Evolutionary conservation across 2,888 invertebrate species (phyloP).

Genomic region (Cataglyphis albicans): DNA sequence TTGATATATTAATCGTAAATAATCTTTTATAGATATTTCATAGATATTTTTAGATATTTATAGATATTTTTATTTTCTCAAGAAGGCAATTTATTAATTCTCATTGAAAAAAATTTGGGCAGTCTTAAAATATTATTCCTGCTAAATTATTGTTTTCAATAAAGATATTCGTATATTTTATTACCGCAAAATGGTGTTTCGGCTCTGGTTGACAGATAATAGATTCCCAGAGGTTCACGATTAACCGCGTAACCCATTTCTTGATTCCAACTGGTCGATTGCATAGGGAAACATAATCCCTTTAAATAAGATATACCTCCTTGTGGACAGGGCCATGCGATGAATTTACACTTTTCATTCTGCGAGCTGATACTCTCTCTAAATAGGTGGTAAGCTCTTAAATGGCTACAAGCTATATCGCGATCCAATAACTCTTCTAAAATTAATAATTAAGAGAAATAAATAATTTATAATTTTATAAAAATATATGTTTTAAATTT

Average conservation of each 20-base stretch:
- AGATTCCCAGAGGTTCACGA: slow-evolving; percentile 86
- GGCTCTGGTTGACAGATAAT: slow-evolving; percentile 87
- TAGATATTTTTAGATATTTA: not conserved
- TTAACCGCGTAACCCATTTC: slow-evolving; percentile 83
- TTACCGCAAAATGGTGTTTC: slow-evolving; percentile 88
- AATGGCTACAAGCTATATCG: slow-evolving; percentile 88
- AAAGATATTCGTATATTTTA: slow-evolving; percentile 44
- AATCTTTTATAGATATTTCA: not conserved
- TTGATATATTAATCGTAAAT: not conserved
- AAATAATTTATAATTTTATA: not conserved
- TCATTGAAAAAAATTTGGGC: not conserved
- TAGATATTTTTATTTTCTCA: slow-evolving; percentile 3
- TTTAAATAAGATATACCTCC: slow-evolving; percentile 86
- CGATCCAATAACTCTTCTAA: slow-evolving; percentile 86
- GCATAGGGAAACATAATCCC: slow-evolving; percentile 87
- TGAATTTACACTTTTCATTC: slow-evolving; percentile 86
- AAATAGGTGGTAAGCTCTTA: slow-evolving; percentile 87
- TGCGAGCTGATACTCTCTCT: slow-evolving; percentile 86
- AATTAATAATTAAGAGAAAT: slow-evolving; percentile 12
- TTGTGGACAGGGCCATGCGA: slow-evolving; percentile 87
- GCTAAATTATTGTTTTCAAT: not conserved
- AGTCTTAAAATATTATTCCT: not conserved
- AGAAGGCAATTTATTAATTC: not conserved
- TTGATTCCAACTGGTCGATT: slow-evolving; percentile 80
- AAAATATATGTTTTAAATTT: not conserved